A percentile compares a stretch with the other conserved stretches of the same genome.
Conservation (phyloP, 2,888 invertebrate species). For the Dryococelus australis region DNA sequence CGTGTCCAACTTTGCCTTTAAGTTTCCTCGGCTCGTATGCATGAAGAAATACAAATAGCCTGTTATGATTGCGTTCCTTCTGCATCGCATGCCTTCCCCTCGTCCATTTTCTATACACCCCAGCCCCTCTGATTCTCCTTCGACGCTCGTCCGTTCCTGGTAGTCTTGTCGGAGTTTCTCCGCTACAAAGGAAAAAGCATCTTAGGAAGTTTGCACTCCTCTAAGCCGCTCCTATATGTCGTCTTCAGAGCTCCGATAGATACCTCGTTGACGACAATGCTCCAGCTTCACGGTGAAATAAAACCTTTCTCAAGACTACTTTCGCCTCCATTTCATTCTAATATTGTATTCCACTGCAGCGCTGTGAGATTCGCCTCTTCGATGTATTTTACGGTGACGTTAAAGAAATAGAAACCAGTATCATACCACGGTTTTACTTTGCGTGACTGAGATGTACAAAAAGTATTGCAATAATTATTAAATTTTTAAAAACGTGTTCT, state of each 20-base stretch:
- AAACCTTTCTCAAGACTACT: neutral
- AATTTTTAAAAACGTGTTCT: no score
- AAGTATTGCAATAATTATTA: no score
- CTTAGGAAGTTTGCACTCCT: constrained; percentile 26
- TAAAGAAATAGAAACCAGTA: no score
- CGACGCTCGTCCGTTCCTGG: neutral
- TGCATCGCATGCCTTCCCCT: constrained; percentile 18
- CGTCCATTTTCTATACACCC: constrained; percentile 10
- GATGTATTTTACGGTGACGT: no score
- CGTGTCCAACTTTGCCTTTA: neutral
- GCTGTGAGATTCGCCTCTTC: no score
- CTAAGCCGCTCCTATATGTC: neutral
- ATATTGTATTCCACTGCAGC: no score
- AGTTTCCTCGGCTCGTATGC: constrained; percentile 28
- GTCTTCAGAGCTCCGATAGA: neutral
- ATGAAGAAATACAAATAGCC: constrained; percentile 40
- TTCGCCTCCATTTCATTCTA: no score
- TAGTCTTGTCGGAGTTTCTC: constrained; percentile 18
- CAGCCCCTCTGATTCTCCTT: neutral
- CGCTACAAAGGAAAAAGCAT: constrained; percentile 31
- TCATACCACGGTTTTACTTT: no score
- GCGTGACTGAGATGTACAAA: no score
- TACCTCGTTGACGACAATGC: neutral
- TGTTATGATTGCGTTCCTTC: constrained; percentile 33
- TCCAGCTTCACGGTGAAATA: constrained; percentile 4